phyloP scores from a whole-genome alignment of 2,888 invertebrate genomes.

The Automeris io region DNA sequence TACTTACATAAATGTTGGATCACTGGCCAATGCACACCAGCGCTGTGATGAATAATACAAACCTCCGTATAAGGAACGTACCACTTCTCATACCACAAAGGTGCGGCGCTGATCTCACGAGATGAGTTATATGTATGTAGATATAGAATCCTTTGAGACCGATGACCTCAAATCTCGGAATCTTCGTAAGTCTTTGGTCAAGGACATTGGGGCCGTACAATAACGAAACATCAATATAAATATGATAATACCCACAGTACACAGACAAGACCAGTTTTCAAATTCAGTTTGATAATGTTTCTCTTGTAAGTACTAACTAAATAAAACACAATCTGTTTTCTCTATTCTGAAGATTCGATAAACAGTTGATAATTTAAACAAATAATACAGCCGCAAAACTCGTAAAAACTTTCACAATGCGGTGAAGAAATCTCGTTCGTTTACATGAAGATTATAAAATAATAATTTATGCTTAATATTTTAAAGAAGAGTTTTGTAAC shows the following conservation, averaged over 20 bases:
- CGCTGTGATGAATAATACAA: slow-evolving; percentile 4
- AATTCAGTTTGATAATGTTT: too few species aligned
- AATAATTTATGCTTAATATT: background rate
- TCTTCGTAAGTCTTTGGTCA: slow-evolving; percentile 13
- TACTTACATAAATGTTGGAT: background rate
- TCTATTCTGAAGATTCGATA: too few species aligned
- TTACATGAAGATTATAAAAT: background rate
- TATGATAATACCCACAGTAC: too few species aligned
- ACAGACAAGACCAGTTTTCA: too few species aligned
- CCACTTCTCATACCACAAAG: slow-evolving; percentile 15
- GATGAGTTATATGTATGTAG: slow-evolving; percentile 18
- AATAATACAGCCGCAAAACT: slow-evolving; percentile 2
- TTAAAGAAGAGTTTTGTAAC: background rate
- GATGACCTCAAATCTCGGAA: slow-evolving; percentile 19
- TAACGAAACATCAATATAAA: background rate
- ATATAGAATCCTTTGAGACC: slow-evolving; percentile 12
- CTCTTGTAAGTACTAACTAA: too few species aligned
- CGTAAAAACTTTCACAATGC: slow-evolving; percentile 16
- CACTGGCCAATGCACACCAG: background rate
- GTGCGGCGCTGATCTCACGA: slow-evolving; percentile 29
- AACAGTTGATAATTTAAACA: slow-evolving; percentile 1
- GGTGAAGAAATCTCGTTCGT: slow-evolving; percentile 14
- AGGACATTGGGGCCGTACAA: slow-evolving; percentile 12
- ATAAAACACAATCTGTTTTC: too few species aligned
- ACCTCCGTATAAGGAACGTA: slow-evolving; percentile 2